These are phyloP conservation scores for Thalassophryne amazonica DNA, from an alignment of 2,797 vertebrate species.

Conservation along the genomic window DNA sequence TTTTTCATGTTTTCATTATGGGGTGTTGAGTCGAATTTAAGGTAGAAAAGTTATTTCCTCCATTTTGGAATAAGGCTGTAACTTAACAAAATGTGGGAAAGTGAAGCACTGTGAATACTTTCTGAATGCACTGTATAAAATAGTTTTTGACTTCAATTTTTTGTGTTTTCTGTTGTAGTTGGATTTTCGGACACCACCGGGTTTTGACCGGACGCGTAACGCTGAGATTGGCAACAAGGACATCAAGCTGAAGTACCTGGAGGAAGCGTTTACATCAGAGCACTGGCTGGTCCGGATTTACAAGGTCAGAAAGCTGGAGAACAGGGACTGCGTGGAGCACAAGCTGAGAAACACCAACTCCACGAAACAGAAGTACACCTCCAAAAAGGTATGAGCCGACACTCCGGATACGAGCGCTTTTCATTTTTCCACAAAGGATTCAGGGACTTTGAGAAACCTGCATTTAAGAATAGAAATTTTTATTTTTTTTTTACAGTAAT, in stretches of 20 bases:
- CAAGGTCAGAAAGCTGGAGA: constrained; percentile 95
- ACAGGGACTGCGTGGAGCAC: constrained; percentile 89
- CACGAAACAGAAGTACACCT: constrained; percentile 95
- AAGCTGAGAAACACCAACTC: constrained; percentile 89
- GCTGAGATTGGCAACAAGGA: constrained; percentile 98
- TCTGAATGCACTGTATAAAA: not conserved
- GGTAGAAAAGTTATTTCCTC: too few relatives aligned
- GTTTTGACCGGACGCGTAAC: constrained; percentile 95
- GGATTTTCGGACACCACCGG: constrained; percentile 97
- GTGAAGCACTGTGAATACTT: not conserved
- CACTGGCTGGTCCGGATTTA: constrained; percentile 98
- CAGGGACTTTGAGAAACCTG: too few relatives aligned
- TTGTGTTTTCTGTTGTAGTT: constrained; percentile 68
- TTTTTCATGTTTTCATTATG: too few relatives aligned
- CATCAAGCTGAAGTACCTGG: constrained; percentile 95
- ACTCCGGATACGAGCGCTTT: too few relatives aligned
- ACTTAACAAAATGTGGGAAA: too few relatives aligned
- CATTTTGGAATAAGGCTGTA: too few relatives aligned
- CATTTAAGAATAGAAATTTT: too few relatives aligned
- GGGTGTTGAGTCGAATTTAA: too few relatives aligned
- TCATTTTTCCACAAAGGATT: too few relatives aligned
- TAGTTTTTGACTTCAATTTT: not conserved
- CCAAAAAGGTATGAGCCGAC: constrained; percentile 96
- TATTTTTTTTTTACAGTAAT: too few relatives aligned
- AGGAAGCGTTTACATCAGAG: constrained; percentile 97